Evolutionary conservation across 1,140 invertebrate genomes (phyloP).

Genomic region (Scaptomyza montana): DNA sequence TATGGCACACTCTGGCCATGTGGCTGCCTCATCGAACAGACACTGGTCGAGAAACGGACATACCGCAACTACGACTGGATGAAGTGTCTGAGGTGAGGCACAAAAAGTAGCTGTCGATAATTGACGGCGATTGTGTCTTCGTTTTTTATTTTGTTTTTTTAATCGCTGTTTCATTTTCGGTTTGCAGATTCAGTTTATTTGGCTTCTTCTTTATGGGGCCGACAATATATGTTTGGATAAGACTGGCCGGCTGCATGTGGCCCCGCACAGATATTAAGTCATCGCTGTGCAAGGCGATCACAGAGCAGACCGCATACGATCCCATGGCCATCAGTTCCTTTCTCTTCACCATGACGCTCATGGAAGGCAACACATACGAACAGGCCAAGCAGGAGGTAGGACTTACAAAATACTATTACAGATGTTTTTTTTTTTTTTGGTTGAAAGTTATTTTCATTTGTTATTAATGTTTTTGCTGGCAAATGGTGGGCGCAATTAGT

Average conservation of each 20-base stretch:
- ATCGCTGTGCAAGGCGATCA: constrained; percentile 87
- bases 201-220: constrained; percentile 88
- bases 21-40: constrained; percentile 85
- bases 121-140: constrained; percentile 14
- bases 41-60: constrained; percentile 85
- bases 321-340: constrained; percentile 88
- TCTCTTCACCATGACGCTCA: constrained; percentile 87
- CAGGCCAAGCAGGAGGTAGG: constrained; percentile 86
- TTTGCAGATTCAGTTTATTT: constrained; percentile 86
- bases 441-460: background rate
- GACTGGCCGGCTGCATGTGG: constrained; percentile 85
- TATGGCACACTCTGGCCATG: constrained; percentile 87
- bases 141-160: too few species aligned
- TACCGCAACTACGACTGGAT: constrained; percentile 84
- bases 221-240: constrained; percentile 87
- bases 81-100: constrained; percentile 83
- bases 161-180: background rate
- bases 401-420: background rate
- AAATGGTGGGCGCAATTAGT: too few species aligned
- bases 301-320: constrained; percentile 88
- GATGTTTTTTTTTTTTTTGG: background rate
- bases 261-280: constrained; percentile 86
- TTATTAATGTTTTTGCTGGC: too few species aligned
- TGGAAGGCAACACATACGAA: constrained; percentile 86
- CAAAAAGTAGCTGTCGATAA: constrained; percentile 4